Base-by-base conservation (phyloP, 2,113 vertebrate species). In the Eidolon helvum region DNA sequence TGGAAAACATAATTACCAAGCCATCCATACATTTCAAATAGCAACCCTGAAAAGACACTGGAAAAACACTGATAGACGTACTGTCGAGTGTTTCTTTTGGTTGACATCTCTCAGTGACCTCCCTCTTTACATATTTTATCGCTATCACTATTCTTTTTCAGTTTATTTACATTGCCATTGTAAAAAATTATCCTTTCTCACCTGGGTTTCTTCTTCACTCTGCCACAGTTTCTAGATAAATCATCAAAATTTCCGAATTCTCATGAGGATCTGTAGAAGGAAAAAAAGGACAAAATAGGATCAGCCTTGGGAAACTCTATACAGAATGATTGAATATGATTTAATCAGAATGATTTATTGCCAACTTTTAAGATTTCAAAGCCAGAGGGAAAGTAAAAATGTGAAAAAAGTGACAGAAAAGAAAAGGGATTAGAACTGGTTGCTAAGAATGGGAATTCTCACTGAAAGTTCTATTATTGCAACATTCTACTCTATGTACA, bases 401-500 rank as follows among this genome's bases (percentile, higher is more conserved):
- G 12, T 14, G 9, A 14, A 68, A 6, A 43, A 33, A 84, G 28
- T 18, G 4, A 71, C 28, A 74, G 33, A 14, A 45, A 63, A n/a
- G 30, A 74, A 72, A 72, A 69, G 21, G 7, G 22, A 30, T 88
- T 59, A 33, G 65, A 74, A 45, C 50, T 22, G 38, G 11, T 10
- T 59, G 30, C 79, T 55, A 69, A 82, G 45, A 30, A 2, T 63
- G 10, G 7, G 79, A 87, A 68, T 18, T 90, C 19, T 78, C 4
- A 85, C 15, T 18, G 28, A 78, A 74, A 57, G 4, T 95, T 94
- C 80, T 55, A 40, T 91, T 85, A 53, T 19, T 72, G 22, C 85
- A 95, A 95, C 86, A 86, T 94, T 94, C 90, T 86, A 19, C 30
- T 83, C 53, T 75, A 65, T 92, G 12, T 77, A 21, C 12, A 90